A percentile compares a stretch with the other conserved stretches of the same genome.
These are phyloP conservation scores for Leucania comma DNA, from an alignment of 2,888 invertebrate genomes.

Conservation along the genomic window DNA sequence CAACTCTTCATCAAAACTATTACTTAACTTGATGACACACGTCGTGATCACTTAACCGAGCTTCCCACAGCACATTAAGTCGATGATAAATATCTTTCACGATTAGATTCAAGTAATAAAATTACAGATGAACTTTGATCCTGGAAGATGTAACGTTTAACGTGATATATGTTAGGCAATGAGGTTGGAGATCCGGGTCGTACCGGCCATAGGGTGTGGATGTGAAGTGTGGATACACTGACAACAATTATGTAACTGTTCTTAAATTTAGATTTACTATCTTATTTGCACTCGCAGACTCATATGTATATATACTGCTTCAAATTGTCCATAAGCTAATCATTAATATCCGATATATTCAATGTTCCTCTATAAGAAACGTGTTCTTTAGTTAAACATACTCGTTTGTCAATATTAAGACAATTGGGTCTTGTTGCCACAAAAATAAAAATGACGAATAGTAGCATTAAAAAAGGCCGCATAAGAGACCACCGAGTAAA, in stretches of 20 bases:
- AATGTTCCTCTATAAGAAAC: not conserved
- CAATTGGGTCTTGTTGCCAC: not conserved
- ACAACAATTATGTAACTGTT: slow-evolving; percentile 15
- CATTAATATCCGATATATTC: not conserved
- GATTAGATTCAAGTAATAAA: slow-evolving; percentile 61
- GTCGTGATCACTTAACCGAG: slow-evolving; percentile 45
- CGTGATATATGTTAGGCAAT: slow-evolving; percentile 49
- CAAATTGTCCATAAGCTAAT: not conserved
- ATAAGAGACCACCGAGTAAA: slow-evolving; percentile 7
- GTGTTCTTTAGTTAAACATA: not conserved
- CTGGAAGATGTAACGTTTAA: slow-evolving; percentile 52
- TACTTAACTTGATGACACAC: slow-evolving; percentile 36
- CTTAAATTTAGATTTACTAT: slow-evolving; percentile 6
- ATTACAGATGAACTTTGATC: slow-evolving; percentile 61
- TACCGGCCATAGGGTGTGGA: slow-evolving; percentile 10
- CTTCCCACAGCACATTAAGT: slow-evolving; percentile 53
- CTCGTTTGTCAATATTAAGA: not conserved
- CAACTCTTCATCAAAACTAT: slow-evolving; percentile 19
- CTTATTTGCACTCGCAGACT: not conserved
- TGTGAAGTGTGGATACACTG: not conserved
- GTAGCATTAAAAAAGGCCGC: not conserved
- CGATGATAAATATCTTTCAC: slow-evolving; percentile 57
- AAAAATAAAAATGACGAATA: not conserved
- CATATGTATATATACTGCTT: not conserved
- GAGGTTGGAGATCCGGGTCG: slow-evolving; percentile 44